phyloP scores from a whole-genome alignment of 1,140 invertebrate genomes.

The Trichomalopsis sarcophagae region DNA sequence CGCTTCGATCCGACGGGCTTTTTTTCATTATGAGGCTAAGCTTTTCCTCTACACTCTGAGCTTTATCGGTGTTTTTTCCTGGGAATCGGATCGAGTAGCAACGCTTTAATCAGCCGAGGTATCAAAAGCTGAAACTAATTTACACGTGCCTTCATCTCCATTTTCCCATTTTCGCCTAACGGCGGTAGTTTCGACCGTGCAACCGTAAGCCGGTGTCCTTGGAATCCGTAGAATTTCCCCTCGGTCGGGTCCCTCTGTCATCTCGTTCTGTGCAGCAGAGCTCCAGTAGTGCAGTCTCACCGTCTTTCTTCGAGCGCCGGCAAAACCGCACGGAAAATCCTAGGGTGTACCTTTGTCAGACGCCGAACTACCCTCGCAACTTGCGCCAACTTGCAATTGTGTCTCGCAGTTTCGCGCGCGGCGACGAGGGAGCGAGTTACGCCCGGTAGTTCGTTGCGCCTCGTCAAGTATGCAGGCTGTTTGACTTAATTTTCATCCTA shows the following conservation, averaged over 20 bases:
- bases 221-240: conserved; percentile 43
- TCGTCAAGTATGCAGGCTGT: conserved; percentile 36
- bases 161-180: neutral
- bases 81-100: neutral
- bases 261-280: neutral
- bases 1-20: conserved; percentile 8
- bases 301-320: conserved; percentile 21
- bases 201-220: conserved; percentile 32
- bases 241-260: neutral
- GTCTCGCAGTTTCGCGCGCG: too few relatives aligned
- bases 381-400: conserved; percentile 46
- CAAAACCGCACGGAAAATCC: conserved; percentile 40
- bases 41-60: neutral
- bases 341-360: conserved; percentile 36
- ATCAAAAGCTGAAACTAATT: conserved; percentile 35
- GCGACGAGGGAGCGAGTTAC: neutral
- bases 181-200: neutral
- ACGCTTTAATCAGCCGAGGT: neutral
- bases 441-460: conserved; percentile 28
- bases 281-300: too few relatives aligned
- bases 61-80: too few relatives aligned
- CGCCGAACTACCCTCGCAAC: conserved; percentile 35
- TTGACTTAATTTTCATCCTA: conserved; percentile 31
- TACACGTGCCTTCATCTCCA: neutral
- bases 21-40: neutral